Evolutionary conservation across 2,888 invertebrate genomes (phyloP), one percentile per base, ranked within the genome.

Genomic region (Polydesmus complanatus): DNA sequence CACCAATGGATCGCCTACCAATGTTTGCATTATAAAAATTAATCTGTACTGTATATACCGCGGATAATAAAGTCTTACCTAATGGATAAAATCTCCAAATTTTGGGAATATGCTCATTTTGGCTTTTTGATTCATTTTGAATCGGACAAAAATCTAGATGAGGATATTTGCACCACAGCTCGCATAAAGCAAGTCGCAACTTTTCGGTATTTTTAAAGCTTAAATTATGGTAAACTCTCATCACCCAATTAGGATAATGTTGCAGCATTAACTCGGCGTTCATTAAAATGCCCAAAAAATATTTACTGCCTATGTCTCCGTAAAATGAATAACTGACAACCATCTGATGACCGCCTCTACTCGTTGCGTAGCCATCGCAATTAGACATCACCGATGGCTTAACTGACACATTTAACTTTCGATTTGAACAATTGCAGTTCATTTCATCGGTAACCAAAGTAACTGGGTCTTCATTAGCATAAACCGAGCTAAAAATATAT

Each of bases 191-290:
- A n/a, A n/a, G n/a, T n/a, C n/a, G n/a, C n/a, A n/a, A n/a, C n/a
- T n/a, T n/a, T n/a, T n/a, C n/a, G n/a, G n/a, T n/a, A 2, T 53
- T 14, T 2, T 27, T 49, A 8, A 54, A n/a, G 18, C 23, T 49
- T 1, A 62, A 49, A 27, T 66, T 62, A 37, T 63, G 63, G 57
- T 66, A 64, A 14, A 66, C 53, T 3, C 66, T 60, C 55, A 66
- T 61, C 8, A 54, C 47, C 65, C 65, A 66, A 18, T 62, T 65
- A 11, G 63, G 62, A 26, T 63, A 63, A 14, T n/a, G 2, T 26
- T 56, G 0, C 23, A 51, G 37, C 5, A 51, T 49, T 51, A 23
- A 27, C 22, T 61, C 18, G 25, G n/a, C 19, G 14, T 56, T 51
- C 3, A 27, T 1, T 51, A 50, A 51, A 8, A 56, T 23, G n/a